A percentile compares a stretch with the other conserved stretches of the same genome.
Conservation (phyloP, 2,797 vertebrate species). For the Hippoglossus hippoglossus region DNA sequence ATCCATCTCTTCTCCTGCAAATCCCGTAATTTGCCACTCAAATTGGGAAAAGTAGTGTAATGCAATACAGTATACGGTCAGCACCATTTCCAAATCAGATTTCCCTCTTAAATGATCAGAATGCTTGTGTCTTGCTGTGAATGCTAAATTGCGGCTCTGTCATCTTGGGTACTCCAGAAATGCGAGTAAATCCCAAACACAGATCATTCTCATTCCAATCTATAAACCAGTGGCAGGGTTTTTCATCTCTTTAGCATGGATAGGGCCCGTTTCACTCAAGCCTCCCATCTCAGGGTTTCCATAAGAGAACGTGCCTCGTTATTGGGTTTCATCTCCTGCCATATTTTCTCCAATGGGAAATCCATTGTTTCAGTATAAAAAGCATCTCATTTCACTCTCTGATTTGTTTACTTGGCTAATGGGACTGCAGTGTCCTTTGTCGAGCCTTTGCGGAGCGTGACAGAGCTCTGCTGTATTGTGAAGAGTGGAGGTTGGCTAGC, state of each 20-base stretch:
- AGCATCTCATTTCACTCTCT: slow-evolving; percentile 78
- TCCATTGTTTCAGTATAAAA: slow-evolving; percentile 79
- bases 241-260: slow-evolving; percentile 62
- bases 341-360: slow-evolving; percentile 77
- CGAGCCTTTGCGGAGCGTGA: slow-evolving; percentile 73
- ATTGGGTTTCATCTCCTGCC: slow-evolving; percentile 73
- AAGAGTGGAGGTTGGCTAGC: slow-evolving; percentile 59
- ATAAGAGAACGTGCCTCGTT: slow-evolving; percentile 68
- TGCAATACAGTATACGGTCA: slow-evolving; percentile 17
- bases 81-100: slow-evolving; percentile 54
- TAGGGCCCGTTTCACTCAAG: slow-evolving; percentile 54
- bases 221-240: slow-evolving; percentile 55
- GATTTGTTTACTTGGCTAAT: slow-evolving; percentile 82
- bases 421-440: slow-evolving; percentile 78
- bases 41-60: slow-evolving; percentile 37
- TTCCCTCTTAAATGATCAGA: slow-evolving; percentile 52
- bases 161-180: slow-evolving; percentile 40
- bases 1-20: slow-evolving; percentile 39
- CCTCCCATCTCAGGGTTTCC: slow-evolving; percentile 64
- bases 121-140: slow-evolving; percentile 40
- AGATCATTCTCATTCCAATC: slow-evolving; percentile 64
- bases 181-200: slow-evolving; percentile 58
- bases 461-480: slow-evolving; percentile 67
- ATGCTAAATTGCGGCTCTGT: slow-evolving; percentile 44
- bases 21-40: slow-evolving; percentile 47